Conservation (phyloP, 2,113 vertebrate genomes). For the Jaculus jaculus region DNA sequence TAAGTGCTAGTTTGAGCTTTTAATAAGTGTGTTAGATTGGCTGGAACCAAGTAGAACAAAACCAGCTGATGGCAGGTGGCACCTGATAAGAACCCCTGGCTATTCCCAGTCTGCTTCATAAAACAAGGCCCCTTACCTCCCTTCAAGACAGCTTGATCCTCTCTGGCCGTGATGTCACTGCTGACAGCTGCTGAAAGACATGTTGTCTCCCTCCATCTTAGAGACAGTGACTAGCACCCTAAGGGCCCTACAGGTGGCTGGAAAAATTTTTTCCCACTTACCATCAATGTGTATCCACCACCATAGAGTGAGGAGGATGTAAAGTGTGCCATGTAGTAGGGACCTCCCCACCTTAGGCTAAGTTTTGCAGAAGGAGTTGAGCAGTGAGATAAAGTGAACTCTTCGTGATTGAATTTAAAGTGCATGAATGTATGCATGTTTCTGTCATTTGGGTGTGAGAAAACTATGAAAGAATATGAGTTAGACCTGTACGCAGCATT, state of each 20-base stretch:
- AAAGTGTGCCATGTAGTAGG: neutral
- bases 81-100: constrained; percentile 37
- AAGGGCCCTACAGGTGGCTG: neutral
- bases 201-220: neutral
- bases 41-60: constrained; percentile 32
- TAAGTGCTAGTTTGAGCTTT: constrained; percentile 61
- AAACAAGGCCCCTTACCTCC: constrained; percentile 11
- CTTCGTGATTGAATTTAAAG: neutral
- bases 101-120: neutral
- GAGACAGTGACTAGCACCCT: constrained; percentile 19
- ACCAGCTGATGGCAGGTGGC: constrained; percentile 55
- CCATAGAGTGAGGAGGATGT: neutral
- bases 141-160: neutral
- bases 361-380: neutral
- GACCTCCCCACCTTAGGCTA: neutral
- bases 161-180: neutral
- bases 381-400: neutral
- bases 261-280: neutral
- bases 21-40: constrained; percentile 46
- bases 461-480: neutral
- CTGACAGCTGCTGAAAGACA: constrained; percentile 38
- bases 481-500: neutral
- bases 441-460: neutral
- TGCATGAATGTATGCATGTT: neutral
- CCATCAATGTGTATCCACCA: neutral